Base-by-base conservation (phyloP, 2,888 invertebrate genomes). In the Loripinus fragilis region DNA sequence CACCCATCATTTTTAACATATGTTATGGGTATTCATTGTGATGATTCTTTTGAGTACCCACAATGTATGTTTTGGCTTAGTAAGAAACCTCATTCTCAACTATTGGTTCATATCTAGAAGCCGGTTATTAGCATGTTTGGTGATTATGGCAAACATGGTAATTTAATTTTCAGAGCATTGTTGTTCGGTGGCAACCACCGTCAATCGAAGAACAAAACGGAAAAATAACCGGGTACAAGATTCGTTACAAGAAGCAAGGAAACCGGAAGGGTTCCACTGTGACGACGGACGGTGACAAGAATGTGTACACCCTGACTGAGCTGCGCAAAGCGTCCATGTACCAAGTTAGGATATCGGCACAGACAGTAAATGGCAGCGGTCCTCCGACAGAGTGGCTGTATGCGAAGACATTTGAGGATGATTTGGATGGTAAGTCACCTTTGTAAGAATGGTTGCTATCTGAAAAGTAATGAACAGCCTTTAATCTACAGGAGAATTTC, bases 151-250 rank as follows among this genome's bases (percentile, higher is more conserved):
- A 82, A n/a, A n/a, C n/a, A n/a, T n/a, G n/a, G n/a, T n/a, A n/a
- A n/a, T n/a, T n/a, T n/a, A n/a, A n/a, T n/a, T 91, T 91, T 0
- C 91, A 98, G 98, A 97, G 97, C 78, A 95, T 98, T 74, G 95
- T 97, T 42, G 96, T 98, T 33, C 95, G 97, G 77, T 99, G 99
- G 99, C 97, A 98, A 90, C 96, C 98, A 0, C 98, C 98, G 0
- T 96, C 97, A 0, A 92, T 95, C 0, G 97, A 97, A 90, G 95
- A 96, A 25, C 96, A 96, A 91, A 98, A 99, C 93, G 99, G 99
- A 0, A 95, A 97, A 72, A 97, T 99, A 73, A 98, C 97, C 0
- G 99, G 99, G n/a, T 99, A 99, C 94, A 98, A 98, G 95, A 96
- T 99, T 85, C 96, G 97, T 55, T 98, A 97, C 94, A 96, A 97